Conservation (phyloP, 92 coral and sea anemone species). For the Micromussa lordhowensis region DNA sequence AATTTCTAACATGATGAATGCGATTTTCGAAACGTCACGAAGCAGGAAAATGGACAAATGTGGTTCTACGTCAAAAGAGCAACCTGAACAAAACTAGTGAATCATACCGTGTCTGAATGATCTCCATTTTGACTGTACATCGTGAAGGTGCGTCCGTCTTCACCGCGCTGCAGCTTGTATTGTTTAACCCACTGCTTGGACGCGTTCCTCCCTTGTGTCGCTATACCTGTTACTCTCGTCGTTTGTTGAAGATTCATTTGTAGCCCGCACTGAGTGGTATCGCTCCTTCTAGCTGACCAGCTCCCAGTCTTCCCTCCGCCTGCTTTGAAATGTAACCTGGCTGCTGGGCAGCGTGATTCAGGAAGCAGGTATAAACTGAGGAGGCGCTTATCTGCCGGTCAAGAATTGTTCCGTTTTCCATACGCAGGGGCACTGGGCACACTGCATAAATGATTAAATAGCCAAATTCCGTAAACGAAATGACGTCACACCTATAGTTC, state of each 20-base stretch:
- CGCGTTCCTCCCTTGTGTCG: too few species aligned
- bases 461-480: too few species aligned
- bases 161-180: slow-evolving; percentile 44
- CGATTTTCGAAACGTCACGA: too few species aligned
- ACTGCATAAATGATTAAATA: too few species aligned
- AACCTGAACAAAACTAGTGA: too few species aligned
- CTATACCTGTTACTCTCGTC: slow-evolving; percentile 19
- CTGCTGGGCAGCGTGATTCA: slow-evolving; percentile 23
- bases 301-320: too few species aligned
- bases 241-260: slow-evolving; percentile 39
- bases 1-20: too few species aligned
- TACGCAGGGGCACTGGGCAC: too few species aligned
- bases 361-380: background rate
- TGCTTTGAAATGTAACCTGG: slow-evolving; percentile 45
- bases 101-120: slow-evolving; percentile 20
- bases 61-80: too few species aligned
- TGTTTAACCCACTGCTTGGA: slow-evolving; percentile 62
- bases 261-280: slow-evolving; percentile 52
- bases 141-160: slow-evolving; percentile 41
- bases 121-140: slow-evolving; percentile 30
- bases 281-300: too few species aligned
- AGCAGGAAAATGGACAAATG: too few species aligned
- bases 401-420: slow-evolving; percentile 45
- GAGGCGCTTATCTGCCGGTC: slow-evolving; percentile 31
- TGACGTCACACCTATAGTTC: too few species aligned